These are phyloP conservation scores for Temnopleurus reevesii DNA, from an alignment of 53 echinoderm and acorn worm genomes.

Conservation along the genomic window DNA sequence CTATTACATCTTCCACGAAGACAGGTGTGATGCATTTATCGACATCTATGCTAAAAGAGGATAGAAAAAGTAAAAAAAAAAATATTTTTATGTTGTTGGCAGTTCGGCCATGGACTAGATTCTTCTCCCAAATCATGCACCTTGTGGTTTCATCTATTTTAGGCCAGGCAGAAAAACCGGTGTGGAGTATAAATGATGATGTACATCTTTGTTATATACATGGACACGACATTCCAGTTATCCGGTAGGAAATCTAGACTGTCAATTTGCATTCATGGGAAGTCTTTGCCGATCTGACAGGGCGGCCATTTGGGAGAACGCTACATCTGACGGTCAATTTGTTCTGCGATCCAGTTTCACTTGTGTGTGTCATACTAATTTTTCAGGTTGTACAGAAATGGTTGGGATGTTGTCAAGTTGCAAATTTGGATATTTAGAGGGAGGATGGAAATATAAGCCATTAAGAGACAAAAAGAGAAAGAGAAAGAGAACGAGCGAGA, in stretches of 20 bases:
- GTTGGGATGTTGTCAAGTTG: neutral
- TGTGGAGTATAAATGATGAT: neutral
- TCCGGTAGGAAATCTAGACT: neutral
- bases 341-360: conserved; percentile 7
- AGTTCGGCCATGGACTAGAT: too few relatives aligned
- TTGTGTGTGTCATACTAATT: conserved; percentile 29
- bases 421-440: neutral
- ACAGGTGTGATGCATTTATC: too few relatives aligned
- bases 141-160: too few relatives aligned
- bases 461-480: neutral
- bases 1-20: too few relatives aligned
- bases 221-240: neutral
- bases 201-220: neutral
- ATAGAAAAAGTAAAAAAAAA: too few relatives aligned
- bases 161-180: neutral
- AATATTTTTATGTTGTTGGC: too few relatives aligned
- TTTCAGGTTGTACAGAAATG: neutral
- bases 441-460: neutral
- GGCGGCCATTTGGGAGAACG: conserved; percentile 12
- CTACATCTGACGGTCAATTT: conserved; percentile 37
- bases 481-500: neutral
- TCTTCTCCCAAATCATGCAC: too few relatives aligned
- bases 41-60: too few relatives aligned
- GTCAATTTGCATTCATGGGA: conserved; percentile 8
- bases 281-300: neutral